Evolutionary conservation across 2,113 vertebrate species (phyloP), one percentile per base, ranked within the genome.

Genomic region (Cercopithecus mona): DNA sequence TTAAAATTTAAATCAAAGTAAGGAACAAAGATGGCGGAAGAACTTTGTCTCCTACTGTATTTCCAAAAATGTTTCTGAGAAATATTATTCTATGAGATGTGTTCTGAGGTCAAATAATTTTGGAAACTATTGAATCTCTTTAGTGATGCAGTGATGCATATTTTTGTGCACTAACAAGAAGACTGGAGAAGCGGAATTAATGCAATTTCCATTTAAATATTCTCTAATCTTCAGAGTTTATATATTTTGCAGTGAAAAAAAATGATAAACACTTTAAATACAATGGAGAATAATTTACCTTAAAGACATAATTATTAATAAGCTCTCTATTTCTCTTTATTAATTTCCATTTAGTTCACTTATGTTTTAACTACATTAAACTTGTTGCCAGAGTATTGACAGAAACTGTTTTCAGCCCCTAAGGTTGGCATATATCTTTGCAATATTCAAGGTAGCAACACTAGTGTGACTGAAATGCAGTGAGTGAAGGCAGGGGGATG

Each of bases 101-200:
- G 6, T 66, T 94, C 86, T 79, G 38, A 92, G 1, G 35, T 96
- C 73, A 94, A 75, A 80, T 90, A 84, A 84, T 70, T 96, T 94
- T 90, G 57, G 59, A 94, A 91, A 91, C 75, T 50, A 3, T 94
- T 90, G 64, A 88, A 40, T 55, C 70, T 78, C 48, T 8, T 90
- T 32, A 68, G 11, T 40, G 16, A 81, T 84, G 50, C 38, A 73
- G 27, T 14, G 27, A 64, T 64, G 61, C 8, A 57, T 66, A 72
- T 61, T 94, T 90, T 87, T 83, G 30, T 82, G 14, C 14, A 85
- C 30, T 16, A 55, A 32, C 22, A 91, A 48, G 3, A 45, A 45
- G 14, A 87, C 16, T 23, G 23, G 79, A 85, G 8, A 90, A 73
- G 8, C 32, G 50, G 27, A 92, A 57, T 23, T 61, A 83, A 52